Evolutionary conservation across 2,888 invertebrate species (phyloP).

Genomic region (Microplitis deprimator): DNA sequence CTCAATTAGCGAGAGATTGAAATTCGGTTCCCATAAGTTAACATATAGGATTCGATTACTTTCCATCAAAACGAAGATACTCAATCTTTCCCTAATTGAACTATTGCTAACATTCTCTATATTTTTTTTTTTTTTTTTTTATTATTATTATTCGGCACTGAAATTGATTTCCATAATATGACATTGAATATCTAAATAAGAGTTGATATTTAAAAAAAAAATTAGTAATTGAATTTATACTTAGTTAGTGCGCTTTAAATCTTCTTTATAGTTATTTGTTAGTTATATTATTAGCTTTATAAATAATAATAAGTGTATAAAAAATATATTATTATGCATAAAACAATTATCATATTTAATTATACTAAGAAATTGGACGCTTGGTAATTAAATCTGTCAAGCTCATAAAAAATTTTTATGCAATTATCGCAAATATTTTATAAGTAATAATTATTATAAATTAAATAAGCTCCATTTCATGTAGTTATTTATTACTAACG

Average conservation of each 20-base stretch:
- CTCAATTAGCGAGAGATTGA: too few species aligned
- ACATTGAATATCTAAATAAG: neutral
- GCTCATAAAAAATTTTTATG: neutral
- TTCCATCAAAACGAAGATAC: neutral
- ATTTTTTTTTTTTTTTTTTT: neutral
- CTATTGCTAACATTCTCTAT: too few species aligned
- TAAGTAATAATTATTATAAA: neutral
- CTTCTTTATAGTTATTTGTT: neutral
- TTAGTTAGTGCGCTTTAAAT: neutral
- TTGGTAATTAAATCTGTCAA: neutral
- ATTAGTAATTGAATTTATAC: neutral
- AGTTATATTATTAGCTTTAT: neutral
- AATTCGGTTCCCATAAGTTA: too few species aligned
- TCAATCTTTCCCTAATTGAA: too few species aligned
- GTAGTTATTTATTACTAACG: neutral
- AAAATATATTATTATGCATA: neutral
- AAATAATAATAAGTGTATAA: neutral
- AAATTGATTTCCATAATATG: neutral
- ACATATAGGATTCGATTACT: neutral
- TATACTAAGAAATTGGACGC: neutral
- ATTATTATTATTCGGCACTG: neutral
- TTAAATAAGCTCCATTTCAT: neutral
- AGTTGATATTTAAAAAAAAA: neutral
- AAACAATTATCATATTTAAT: neutral
- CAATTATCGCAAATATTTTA: neutral